These are phyloP conservation scores for Molanna angustata DNA, from an alignment of 2,888 invertebrate species.

Conservation along the genomic window DNA sequence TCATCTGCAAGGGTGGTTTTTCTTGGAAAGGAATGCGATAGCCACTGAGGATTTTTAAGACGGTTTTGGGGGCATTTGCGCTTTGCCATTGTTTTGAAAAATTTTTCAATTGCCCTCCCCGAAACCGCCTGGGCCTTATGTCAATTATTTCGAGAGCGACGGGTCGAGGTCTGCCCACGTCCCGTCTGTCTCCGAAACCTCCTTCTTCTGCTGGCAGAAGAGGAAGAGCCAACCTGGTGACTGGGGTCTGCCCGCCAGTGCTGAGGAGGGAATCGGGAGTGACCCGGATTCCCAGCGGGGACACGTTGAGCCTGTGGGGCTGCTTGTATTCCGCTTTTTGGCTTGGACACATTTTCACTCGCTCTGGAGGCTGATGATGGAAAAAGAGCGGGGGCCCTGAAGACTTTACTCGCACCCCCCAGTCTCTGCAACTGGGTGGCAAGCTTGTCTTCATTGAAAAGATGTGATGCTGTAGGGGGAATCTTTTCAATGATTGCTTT, in stretches of 20 bases:
- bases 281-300: neutral
- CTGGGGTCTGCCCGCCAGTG: conserved; percentile 2
- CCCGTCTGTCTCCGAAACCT: neutral
- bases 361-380: neutral
- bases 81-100: too few relatives aligned
- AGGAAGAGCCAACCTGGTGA: neutral
- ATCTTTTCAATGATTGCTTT: neutral
- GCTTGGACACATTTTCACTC: neutral
- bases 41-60: too few relatives aligned
- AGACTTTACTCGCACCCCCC: neutral
- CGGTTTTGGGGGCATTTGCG: too few relatives aligned
- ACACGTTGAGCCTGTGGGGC: neutral
- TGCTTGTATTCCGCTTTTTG: neutral
- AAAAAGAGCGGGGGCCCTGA: too few relatives aligned
- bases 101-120: too few relatives aligned
- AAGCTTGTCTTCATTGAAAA: conserved; percentile 1
- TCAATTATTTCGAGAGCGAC: too few relatives aligned
- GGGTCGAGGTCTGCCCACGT: conserved; percentile 5
- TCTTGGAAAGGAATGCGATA: too few relatives aligned
- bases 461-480: neutral
- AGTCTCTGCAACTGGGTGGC: neutral
- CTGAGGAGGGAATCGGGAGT: neutral
- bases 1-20: too few relatives aligned
- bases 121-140: too few relatives aligned
- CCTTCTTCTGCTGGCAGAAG: neutral